Conservation (phyloP, 2,797 vertebrate species). For the Sebastes steindachneri region DNA sequence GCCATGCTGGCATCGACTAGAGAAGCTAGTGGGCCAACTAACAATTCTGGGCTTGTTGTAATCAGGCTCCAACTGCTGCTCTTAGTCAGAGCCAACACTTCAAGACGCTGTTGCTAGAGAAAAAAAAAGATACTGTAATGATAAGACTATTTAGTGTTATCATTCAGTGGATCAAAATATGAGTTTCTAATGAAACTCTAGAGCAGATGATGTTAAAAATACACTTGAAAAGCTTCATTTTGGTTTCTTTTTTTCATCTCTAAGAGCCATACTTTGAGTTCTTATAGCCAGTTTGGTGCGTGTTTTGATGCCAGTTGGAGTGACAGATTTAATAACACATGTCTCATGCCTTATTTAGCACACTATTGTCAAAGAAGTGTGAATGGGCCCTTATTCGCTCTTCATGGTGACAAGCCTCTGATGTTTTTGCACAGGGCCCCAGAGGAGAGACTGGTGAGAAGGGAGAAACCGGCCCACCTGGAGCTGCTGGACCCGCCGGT, state of each 20-base stretch:
- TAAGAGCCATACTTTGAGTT: neutral
- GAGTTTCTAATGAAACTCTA: neutral
- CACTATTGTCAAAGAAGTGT: neutral
- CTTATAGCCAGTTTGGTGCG: neutral
- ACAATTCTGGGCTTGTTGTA: conserved; percentile 59
- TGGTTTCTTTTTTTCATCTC: neutral
- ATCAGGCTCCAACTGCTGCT: conserved; percentile 48
- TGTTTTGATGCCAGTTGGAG: conserved; percentile 8
- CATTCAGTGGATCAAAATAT: neutral
- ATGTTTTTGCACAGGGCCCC: conserved; percentile 83
- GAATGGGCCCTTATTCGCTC: neutral
- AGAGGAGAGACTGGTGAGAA: conserved; percentile 98
- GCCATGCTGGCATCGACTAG: conserved; percentile 47
- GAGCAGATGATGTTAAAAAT: neutral
- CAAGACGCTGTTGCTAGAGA: conserved; percentile 16
- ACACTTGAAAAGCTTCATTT: neutral
- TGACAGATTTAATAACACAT: conserved; percentile 12
- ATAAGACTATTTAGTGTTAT: neutral
- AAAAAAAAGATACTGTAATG: neutral
- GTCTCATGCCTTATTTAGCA: conserved; percentile 2
- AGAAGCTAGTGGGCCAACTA: conserved; percentile 54
- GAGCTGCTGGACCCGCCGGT: conserved; percentile 94
- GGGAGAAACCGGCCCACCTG: conserved; percentile 95
- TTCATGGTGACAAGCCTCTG: conserved; percentile 8
- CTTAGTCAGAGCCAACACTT: conserved; percentile 46